Base-by-base conservation (phyloP, 2,797 vertebrate species). In the Erpetoichthys calabaricus region DNA sequence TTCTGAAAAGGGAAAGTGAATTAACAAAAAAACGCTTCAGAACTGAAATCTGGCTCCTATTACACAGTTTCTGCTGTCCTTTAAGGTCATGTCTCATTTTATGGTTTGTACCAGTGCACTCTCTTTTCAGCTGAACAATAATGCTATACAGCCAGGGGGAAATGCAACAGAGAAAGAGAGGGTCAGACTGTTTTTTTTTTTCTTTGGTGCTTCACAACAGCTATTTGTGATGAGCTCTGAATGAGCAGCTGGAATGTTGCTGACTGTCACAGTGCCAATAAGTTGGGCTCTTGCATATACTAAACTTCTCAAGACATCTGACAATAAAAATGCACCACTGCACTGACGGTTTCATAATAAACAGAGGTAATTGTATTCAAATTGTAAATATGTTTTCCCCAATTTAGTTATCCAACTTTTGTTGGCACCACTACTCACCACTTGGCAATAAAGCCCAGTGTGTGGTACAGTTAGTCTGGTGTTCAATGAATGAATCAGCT, bases 181-280 rank as follows among this genome's bases (percentile, higher is more conserved):
- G 5, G 53, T 54, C 53, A 54, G 5, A 7, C 41, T 6, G 7
- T 3, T 7, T 54, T 41, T 54, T 54, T 43, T 42, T 54, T 54
- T 45, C 3, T 1, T 52, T 45, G 25, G 25, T 25, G 25, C 25
- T 25, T 50, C 42, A 62, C 8, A 42, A 65, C 45, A 45, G 51
- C 25, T 25, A 46, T 7, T 42, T 46, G 44, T 45, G 51, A 54
- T 5, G 53, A 54, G 45, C 51, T 53, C 44, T 49, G 46, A 60
- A 44, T 7, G 58, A 52, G 45, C 44, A 6, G 41, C 53, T 42
- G 42, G 46, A 55, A 60, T 44, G 53, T 43, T 60, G 8, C 45
- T 47, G 58, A 6, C 45, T 44, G 42, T 60, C 47, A 60, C 51
- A 45, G 49, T 42, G 45, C 43, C 8, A 4, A 44, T 45, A 60